Conservation (phyloP, 53 echinoderm and acorn worm genomes). For the Paelopatides confundens region DNA sequence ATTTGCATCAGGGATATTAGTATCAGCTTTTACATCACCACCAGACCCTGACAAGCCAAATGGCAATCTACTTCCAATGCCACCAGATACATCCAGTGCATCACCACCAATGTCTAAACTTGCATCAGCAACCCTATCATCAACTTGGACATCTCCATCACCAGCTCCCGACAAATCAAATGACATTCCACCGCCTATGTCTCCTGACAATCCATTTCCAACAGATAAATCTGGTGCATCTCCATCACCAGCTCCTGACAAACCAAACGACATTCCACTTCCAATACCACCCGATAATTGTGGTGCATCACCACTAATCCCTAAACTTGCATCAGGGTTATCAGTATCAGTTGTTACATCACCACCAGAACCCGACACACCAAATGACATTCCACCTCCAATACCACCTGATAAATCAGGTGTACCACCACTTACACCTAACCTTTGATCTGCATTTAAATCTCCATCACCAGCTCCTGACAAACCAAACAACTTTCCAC, state of each 20-base stretch:
- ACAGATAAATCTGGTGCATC: not conserved
- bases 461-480: not conserved
- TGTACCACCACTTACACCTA: not conserved
- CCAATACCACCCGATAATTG: slow-evolving; percentile 27
- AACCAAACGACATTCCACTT: slow-evolving; percentile 20
- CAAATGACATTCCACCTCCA: slow-evolving; percentile 23
- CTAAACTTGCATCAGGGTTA: slow-evolving; percentile 4
- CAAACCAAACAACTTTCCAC: slow-evolving; percentile 13
- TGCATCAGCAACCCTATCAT: not conserved
- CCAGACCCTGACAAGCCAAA: slow-evolving; percentile 13
- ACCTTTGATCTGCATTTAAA: not conserved
- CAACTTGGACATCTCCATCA: not conserved
- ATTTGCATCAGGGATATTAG: not conserved
- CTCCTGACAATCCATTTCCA: not conserved
- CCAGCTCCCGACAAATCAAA: not conserved
- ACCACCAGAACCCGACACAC: not conserved
- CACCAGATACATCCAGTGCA: slow-evolving; percentile 17
- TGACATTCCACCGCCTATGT: slow-evolving; percentile 5
- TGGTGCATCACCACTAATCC: slow-evolving; percentile 1
- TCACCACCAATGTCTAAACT: slow-evolving; percentile 20
- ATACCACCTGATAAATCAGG: slow-evolving; percentile 19
- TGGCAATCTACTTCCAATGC: not conserved
- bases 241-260: not conserved
- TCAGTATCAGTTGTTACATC: not conserved
- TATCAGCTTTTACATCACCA: not conserved